These are phyloP conservation scores for Ceratoteleas bidentatus DNA, from an alignment of 1,140 invertebrate genomes.

Conservation along the genomic window DNA sequence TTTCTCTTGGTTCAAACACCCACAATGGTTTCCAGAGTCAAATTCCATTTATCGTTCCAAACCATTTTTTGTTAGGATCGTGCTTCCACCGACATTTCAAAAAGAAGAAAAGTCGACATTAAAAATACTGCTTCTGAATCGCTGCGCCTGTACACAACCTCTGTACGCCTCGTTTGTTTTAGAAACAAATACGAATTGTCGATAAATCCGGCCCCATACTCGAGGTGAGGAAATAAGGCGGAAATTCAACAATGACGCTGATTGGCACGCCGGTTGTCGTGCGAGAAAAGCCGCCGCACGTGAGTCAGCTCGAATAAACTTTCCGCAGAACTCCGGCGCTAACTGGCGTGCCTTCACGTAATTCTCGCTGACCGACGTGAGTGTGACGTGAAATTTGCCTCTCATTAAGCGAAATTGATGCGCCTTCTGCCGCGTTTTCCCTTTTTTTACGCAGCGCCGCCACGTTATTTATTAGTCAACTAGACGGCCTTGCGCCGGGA, in stretches of 20 bases:
- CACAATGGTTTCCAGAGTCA: too few relatives aligned
- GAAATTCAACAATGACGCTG: slow-evolving; percentile 53
- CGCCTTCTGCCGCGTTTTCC: neutral
- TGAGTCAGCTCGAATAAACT: slow-evolving; percentile 50
- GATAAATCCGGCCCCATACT: slow-evolving; percentile 6
- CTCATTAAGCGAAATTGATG: slow-evolving; percentile 48
- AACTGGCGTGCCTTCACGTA: slow-evolving; percentile 52
- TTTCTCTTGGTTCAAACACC: too few relatives aligned
- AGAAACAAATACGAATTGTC: neutral
- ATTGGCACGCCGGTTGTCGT: slow-evolving; percentile 53
- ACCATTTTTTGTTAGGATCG: too few relatives aligned
- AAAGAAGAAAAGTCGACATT: too few relatives aligned
- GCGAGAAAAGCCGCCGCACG: slow-evolving; percentile 40
- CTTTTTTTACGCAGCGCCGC: neutral
- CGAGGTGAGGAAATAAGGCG: slow-evolving; percentile 44
- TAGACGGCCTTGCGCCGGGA: neutral
- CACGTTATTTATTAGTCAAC: neutral
- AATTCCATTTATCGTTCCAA: too few relatives aligned
- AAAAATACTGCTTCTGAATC: too few relatives aligned
- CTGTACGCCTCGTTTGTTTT: too few relatives aligned
- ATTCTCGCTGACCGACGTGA: slow-evolving; percentile 32
- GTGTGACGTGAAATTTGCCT: slow-evolving; percentile 48
- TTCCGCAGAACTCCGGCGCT: slow-evolving; percentile 30
- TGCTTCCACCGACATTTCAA: too few relatives aligned
- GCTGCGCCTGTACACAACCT: too few relatives aligned